phyloP scores from a whole-genome alignment of 2,797 vertebrate species.

The Perodicticus potto region DNA sequence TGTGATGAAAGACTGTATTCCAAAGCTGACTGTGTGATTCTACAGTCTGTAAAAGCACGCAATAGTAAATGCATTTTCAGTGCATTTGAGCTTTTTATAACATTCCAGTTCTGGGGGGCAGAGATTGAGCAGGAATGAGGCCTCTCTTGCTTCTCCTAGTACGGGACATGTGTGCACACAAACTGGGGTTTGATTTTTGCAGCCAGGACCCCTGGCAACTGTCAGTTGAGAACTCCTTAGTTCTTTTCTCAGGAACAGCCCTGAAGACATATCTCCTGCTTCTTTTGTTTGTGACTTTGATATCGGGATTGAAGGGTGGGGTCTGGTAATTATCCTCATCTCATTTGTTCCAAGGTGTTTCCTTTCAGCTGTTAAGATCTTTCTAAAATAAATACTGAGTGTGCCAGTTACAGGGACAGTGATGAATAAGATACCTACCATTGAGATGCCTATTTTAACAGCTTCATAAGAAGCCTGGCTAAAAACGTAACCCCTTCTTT shows the following conservation, averaged over 20 bases:
- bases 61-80: background rate
- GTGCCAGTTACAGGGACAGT: background rate
- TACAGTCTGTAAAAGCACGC: fast-evolving
- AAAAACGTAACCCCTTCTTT: background rate
- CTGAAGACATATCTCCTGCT: fast-evolving
- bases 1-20: fast-evolving
- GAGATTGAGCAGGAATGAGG: background rate
- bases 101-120: background rate
- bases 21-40: background rate
- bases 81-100: background rate
- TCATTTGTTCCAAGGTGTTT: background rate
- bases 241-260: background rate
- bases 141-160: background rate
- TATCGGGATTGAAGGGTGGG: background rate
- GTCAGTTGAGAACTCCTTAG: too few relatives aligned
- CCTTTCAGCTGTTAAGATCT: background rate
- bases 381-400: background rate
- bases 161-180: fast-evolving
- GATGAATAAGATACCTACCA: background rate
- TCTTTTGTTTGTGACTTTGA: background rate
- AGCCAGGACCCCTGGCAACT: background rate
- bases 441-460: background rate
- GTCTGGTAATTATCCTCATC: background rate
- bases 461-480: background rate
- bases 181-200: background rate